Evolutionary conservation across 92 coral and sea anemone species (phyloP).

Genomic region (Palythoa caribaeorum): DNA sequence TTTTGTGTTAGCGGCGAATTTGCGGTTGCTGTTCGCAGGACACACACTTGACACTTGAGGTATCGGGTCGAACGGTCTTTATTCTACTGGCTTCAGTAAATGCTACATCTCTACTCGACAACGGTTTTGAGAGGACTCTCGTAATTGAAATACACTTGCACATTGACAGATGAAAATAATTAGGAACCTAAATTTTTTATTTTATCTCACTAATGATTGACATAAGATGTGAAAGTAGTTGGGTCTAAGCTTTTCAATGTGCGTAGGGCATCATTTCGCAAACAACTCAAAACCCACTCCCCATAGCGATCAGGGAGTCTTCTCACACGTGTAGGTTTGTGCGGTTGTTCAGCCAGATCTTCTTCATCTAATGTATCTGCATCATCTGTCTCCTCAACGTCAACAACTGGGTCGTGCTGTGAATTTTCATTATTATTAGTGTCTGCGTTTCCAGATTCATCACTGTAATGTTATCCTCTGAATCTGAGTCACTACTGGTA

Average conservation of each 20-base stretch:
- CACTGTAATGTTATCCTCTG: not conserved
- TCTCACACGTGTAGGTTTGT: slow-evolving; percentile 53
- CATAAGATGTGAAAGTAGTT: too few species aligned
- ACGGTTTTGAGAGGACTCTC: too few species aligned
- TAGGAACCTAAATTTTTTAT: too few species aligned
- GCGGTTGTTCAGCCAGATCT: slow-evolving; percentile 19
- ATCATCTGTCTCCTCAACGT: slow-evolving; percentile 8
- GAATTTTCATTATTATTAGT: not conserved
- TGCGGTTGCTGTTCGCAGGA: too few species aligned
- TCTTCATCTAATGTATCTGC: slow-evolving; percentile 15
- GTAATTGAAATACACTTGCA: too few species aligned
- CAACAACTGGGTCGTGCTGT: slow-evolving; percentile 8
- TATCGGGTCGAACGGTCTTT: too few species aligned
- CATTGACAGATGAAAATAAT: too few species aligned
- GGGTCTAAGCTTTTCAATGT: not conserved
- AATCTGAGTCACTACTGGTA: not conserved
- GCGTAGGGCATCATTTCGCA: not conserved
- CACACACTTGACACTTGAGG: too few species aligned
- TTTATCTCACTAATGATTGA: too few species aligned
- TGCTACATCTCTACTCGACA: too few species aligned
- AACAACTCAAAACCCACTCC: slow-evolving; percentile 46
- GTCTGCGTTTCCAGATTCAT: not conserved
- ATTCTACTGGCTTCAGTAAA: too few species aligned
- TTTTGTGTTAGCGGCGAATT: too few species aligned
- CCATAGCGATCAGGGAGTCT: slow-evolving; percentile 61